Evolutionary conservation across 1,140 invertebrate genomes (phyloP).

Genomic region (Ganaspis sp.): DNA sequence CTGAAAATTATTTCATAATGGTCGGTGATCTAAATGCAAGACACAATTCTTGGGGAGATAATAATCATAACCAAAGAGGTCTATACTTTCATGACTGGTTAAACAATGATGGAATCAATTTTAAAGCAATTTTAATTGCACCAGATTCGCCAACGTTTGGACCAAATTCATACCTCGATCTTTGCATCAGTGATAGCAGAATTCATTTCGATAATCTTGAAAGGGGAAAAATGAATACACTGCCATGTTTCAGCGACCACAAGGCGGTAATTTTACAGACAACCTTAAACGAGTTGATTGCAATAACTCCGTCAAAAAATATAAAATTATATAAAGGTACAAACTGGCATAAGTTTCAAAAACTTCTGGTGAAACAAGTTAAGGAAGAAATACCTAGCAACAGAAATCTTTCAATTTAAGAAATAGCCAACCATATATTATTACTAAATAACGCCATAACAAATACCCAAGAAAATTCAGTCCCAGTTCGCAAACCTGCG

Average conservation of each 20-base stretch:
- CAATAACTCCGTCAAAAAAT: not conserved
- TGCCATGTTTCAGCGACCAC: conserved; percentile 32
- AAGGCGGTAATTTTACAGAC: not conserved
- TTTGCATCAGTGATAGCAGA: conserved; percentile 17
- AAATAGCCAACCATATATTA: not conserved
- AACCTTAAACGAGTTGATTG: no score
- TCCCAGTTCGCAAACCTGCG: not conserved
- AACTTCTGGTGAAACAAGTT: not conserved
- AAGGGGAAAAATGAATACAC: not conserved
- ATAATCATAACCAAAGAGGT: conserved; percentile 29
- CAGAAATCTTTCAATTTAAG: not conserved
- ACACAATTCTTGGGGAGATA: conserved; percentile 19
- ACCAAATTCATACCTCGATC: not conserved
- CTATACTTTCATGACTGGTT: not conserved
- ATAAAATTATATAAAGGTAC: not conserved
- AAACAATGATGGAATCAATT: not conserved
- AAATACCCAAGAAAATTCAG: not conserved
- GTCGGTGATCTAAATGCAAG: conserved; percentile 34
- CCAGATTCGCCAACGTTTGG: conserved; percentile 3
- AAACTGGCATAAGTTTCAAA: not conserved
- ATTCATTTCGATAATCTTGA: not conserved
- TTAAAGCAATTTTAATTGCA: conserved; percentile 25
- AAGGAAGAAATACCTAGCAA: not conserved
- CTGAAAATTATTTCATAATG: conserved; percentile 29
- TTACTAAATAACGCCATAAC: not conserved